phyloP scores from a whole-genome alignment of 1,140 invertebrate genomes.

The Platorchestia sp. region DNA sequence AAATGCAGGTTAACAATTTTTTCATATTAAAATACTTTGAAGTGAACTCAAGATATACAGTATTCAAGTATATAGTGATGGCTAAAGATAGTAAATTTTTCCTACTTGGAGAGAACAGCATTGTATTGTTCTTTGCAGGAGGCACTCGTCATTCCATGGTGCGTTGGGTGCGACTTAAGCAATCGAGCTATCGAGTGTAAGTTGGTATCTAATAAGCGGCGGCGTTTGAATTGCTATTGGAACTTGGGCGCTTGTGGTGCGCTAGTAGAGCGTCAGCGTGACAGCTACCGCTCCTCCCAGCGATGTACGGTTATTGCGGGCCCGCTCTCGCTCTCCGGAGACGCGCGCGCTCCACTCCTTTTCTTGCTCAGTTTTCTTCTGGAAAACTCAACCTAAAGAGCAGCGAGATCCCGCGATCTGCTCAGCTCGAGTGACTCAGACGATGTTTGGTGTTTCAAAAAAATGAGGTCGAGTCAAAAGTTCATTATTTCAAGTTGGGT shows the following conservation, averaged over 20 bases:
- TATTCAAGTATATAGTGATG: too few species aligned
- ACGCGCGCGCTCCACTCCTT: background rate
- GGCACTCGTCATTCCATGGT: background rate
- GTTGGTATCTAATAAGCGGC: slow-evolving; percentile 39
- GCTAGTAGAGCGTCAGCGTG: background rate
- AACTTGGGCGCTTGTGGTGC: slow-evolving; percentile 10
- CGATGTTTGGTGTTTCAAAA: background rate
- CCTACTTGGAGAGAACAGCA: too few species aligned
- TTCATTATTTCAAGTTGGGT: background rate
- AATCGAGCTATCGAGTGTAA: background rate
- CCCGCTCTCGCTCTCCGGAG: background rate
- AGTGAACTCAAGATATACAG: too few species aligned
- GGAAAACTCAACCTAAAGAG: background rate
- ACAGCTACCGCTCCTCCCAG: slow-evolving; percentile 11
- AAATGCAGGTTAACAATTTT: too few species aligned
- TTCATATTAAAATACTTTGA: too few species aligned
- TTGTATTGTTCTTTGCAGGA: background rate
- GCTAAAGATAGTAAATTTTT: background rate
- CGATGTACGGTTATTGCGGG: slow-evolving; percentile 36
- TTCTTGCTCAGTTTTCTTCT: background rate
- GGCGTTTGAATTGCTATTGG: slow-evolving; percentile 45
- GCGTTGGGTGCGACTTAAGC: background rate
- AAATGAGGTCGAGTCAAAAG: background rate
- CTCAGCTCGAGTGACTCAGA: background rate
- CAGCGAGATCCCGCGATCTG: background rate